Conservation (phyloP, 2,113 vertebrate genomes). For the Erythrocercus mccallii region DNA sequence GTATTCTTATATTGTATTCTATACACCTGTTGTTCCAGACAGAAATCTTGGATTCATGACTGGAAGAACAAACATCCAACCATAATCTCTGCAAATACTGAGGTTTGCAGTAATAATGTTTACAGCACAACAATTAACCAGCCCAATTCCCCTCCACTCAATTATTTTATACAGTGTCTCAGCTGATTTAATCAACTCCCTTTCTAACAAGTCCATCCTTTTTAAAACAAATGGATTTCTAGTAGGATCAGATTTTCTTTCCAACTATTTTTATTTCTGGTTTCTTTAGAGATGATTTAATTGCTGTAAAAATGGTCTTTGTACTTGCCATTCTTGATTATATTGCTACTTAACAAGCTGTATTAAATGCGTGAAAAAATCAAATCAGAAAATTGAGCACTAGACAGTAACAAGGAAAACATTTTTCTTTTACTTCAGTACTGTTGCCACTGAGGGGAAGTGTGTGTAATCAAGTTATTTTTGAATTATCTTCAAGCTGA, state of each 20-base stretch:
- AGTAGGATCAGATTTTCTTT: conserved; percentile 5
- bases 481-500: conserved; percentile 7
- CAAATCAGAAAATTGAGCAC: conserved; percentile 23
- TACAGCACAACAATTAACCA: background rate
- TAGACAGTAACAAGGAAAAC: background rate
- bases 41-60: background rate
- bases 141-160: background rate
- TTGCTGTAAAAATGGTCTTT: background rate
- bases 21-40: background rate
- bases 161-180: background rate
- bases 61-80: background rate
- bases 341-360: conserved; percentile 44
- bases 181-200: background rate
- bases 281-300: conserved; percentile 52
- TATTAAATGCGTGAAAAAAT: conserved; percentile 17
- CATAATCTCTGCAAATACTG: background rate
- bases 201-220: background rate
- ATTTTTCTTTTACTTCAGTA: background rate
- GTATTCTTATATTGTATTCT: background rate
- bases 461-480: conserved; percentile 24
- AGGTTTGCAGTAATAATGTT: background rate
- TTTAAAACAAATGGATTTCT: background rate
- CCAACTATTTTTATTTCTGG: background rate
- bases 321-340: conserved; percentile 33
- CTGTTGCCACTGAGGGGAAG: background rate